Percentiles rank a stretch among this genome's conserved stretches.
Evolutionary conservation across 2,888 invertebrate genomes (phyloP).

Genomic region (Xanthia icteritia): DNA sequence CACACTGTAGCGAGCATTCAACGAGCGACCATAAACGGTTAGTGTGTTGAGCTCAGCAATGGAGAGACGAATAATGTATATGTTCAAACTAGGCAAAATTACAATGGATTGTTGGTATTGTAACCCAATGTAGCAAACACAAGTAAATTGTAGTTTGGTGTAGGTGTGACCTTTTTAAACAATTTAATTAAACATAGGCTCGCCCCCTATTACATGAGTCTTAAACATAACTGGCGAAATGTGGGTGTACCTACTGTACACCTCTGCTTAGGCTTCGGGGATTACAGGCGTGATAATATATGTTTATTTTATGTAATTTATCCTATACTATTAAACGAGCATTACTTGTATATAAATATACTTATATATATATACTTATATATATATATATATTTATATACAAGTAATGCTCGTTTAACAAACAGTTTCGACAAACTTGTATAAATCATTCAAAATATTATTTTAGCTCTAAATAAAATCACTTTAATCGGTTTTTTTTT

Average conservation of each 20-base stretch:
- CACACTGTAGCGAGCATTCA: slow-evolving; percentile 25
- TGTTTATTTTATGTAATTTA: not conserved
- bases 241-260: not conserved
- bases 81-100: slow-evolving; percentile 8
- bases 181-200: not conserved
- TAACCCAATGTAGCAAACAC: not conserved
- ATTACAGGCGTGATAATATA: not conserved
- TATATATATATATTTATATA: too few species aligned
- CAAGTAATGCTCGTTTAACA: too few species aligned
- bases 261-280: too few species aligned
- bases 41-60: slow-evolving; percentile 10
- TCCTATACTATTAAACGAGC: too few species aligned
- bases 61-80: slow-evolving; percentile 7
- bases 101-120: not conserved
- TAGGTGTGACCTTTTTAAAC: not conserved
- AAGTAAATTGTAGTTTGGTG: not conserved
- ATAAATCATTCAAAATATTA: too few species aligned
- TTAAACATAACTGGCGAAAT: not conserved
- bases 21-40: slow-evolving; percentile 23
- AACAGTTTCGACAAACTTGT: too few species aligned
- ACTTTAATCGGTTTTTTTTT: too few species aligned
- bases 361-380: too few species aligned
- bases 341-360: too few species aligned
- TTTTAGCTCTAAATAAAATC: too few species aligned
- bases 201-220: not conserved